phyloP scores from a whole-genome alignment of 2,797 vertebrate species.

The Falco biarmicus region DNA sequence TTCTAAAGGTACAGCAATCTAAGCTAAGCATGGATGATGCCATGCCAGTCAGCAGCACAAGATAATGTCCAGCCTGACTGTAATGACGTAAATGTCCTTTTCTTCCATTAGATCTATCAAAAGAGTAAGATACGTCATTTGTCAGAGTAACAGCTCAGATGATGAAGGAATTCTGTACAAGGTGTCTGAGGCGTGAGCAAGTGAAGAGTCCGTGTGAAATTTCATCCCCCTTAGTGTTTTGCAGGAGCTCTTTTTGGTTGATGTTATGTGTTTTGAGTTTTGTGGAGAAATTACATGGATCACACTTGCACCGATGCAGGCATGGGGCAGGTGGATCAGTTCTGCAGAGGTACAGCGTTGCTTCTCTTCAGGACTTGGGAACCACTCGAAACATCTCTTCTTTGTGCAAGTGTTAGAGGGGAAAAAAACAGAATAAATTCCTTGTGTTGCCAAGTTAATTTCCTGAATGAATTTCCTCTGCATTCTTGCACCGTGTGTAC shows the following conservation, averaged over 20 bases:
- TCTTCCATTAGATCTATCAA: conserved; percentile 32
- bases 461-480: neutral
- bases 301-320: neutral
- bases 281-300: neutral
- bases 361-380: neutral
- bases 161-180: neutral
- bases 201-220: neutral
- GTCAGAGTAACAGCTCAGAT: neutral
- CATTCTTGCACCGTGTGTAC: rapidly evolving
- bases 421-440: neutral
- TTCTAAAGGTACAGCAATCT: neutral
- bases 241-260: neutral
- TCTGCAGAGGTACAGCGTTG: neutral
- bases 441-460: neutral
- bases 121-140: conserved; percentile 19
- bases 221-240: neutral
- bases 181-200: neutral
- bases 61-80: conserved; percentile 69
- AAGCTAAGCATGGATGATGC: conserved; percentile 64
- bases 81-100: conserved; percentile 69
- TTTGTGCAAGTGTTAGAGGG: neutral
- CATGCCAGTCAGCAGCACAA: conserved; percentile 73
- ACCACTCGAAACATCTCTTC: neutral
- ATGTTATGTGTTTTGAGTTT: neutral
- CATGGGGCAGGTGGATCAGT: neutral